Percentiles rank a stretch among this genome's conserved stretches.
Conservation (phyloP, 1,140 invertebrate species). For the Euwallacea similis region DNA sequence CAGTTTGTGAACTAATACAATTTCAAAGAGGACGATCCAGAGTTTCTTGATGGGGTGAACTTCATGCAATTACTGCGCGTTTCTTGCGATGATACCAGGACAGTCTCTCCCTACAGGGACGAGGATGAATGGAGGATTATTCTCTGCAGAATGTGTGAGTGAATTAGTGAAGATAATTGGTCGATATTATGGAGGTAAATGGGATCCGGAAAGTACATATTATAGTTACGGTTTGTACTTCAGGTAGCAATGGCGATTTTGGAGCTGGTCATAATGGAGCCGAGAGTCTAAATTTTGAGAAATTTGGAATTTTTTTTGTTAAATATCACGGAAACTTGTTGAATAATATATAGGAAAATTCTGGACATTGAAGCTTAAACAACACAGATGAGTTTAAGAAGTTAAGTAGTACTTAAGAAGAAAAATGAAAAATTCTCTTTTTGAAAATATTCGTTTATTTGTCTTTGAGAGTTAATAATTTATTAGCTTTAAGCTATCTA, state of each 20-base stretch:
- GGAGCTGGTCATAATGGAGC: conserved; percentile 74
- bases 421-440: too few species aligned
- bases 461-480: too few species aligned
- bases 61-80: conserved; percentile 65
- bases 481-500: too few species aligned
- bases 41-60: conserved; percentile 67
- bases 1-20: conserved; percentile 75
- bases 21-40: conserved; percentile 73
- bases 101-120: conserved; percentile 73
- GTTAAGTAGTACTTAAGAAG: too few species aligned
- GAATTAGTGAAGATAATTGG: neutral
- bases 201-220: conserved; percentile 70
- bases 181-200: conserved; percentile 61
- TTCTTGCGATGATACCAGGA: conserved; percentile 70
- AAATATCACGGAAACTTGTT: neutral
- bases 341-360: neutral
- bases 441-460: too few species aligned
- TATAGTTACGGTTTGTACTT: too few species aligned
- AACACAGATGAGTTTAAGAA: too few species aligned
- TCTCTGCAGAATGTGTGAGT: conserved; percentile 65
- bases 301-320: conserved; percentile 42
- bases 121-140: conserved; percentile 69
- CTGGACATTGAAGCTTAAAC: neutral
- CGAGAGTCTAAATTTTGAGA: conserved; percentile 70
- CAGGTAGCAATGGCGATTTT: conserved; percentile 72